phyloP scores from a whole-genome alignment of 1,140 invertebrate species.

The Hirudo medicinalis region DNA sequence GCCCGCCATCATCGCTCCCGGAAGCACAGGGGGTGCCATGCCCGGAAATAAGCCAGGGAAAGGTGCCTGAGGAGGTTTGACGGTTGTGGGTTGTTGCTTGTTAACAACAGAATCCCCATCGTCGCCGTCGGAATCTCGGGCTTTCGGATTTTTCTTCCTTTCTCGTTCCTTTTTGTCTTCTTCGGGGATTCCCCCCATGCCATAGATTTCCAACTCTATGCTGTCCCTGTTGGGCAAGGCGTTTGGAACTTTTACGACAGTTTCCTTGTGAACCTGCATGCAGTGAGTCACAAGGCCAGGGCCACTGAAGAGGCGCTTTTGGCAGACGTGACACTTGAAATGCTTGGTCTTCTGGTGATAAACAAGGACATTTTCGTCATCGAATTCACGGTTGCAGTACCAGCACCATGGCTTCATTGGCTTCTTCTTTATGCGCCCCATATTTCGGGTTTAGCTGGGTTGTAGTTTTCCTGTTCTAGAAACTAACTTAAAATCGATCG shows the following conservation, averaged over 20 bases:
- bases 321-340: conserved; percentile 99
- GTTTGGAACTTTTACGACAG: conserved; percentile 98
- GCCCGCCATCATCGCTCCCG: no score
- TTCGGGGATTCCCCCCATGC: conserved; percentile 98
- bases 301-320: conserved; percentile 96
- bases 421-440: no score
- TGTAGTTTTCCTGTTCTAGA: no score
- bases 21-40: no score
- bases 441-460: no score
- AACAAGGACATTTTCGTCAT: conserved; percentile 99
- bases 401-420: conserved; percentile 42
- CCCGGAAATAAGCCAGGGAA: no score
- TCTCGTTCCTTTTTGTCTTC: conserved; percentile 88
- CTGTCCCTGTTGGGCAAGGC: conserved; percentile 91
- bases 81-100: no score
- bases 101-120: no score
- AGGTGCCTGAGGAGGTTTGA: no score
- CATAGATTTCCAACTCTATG: conserved; percentile 99
- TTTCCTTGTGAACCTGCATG: conserved; percentile 91
- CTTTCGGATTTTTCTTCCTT: conserved; percentile 51
- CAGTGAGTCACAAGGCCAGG: conserved; percentile 88
- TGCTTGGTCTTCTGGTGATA: conserved; percentile 99
- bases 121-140: no score
- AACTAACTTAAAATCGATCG: no score
- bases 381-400: conserved; percentile 99